A percentile compares a stretch with the other conserved stretches of the same genome.
Evolutionary conservation across 2,888 invertebrate species (phyloP).

Genomic region (Cordylochernes scorpioides): DNA sequence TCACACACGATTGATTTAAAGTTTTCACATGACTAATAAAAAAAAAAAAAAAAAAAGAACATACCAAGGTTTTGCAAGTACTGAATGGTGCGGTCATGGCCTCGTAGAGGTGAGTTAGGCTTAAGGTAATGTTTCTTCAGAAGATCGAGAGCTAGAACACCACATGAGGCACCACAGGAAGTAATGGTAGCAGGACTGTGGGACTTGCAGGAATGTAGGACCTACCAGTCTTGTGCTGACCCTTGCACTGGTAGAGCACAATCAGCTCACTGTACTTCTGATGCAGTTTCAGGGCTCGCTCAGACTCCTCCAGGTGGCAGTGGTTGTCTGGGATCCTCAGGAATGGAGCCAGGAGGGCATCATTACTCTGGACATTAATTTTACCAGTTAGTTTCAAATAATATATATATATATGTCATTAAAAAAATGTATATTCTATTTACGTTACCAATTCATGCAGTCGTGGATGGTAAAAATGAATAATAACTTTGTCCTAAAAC

Average conservation of each 20-base stretch:
- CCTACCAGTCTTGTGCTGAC: conserved; percentile 47
- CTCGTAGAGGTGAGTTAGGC: conserved; percentile 45
- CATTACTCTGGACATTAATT: conserved; percentile 47
- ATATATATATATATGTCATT: too few relatives aligned
- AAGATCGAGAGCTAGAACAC: conserved; percentile 42
- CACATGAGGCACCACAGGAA: too few relatives aligned
- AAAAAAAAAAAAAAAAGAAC: conserved; percentile 16
- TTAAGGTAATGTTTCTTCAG: conserved; percentile 38
- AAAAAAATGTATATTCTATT: too few relatives aligned
- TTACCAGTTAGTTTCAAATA: too few relatives aligned
- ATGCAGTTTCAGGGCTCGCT: conserved; percentile 54
- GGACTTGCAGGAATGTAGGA: too few relatives aligned
- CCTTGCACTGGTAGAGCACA: conserved; percentile 79
- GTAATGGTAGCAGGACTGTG: too few relatives aligned
- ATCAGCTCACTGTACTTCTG: conserved; percentile 76
- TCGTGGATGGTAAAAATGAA: too few relatives aligned
- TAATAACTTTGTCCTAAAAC: too few relatives aligned
- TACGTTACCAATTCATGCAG: too few relatives aligned
- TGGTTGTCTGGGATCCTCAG: conserved; percentile 53
- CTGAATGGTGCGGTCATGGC: conserved; percentile 53
- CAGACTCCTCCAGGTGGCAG: conserved; percentile 78
- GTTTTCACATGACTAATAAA: too few relatives aligned
- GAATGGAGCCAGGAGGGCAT: conserved; percentile 69
- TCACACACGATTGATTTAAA: too few relatives aligned
- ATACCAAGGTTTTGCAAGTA: conserved; percentile 68